Evolutionary conservation across 2,888 invertebrate genomes (phyloP).

Genomic region (Steinernema scapterisci): DNA sequence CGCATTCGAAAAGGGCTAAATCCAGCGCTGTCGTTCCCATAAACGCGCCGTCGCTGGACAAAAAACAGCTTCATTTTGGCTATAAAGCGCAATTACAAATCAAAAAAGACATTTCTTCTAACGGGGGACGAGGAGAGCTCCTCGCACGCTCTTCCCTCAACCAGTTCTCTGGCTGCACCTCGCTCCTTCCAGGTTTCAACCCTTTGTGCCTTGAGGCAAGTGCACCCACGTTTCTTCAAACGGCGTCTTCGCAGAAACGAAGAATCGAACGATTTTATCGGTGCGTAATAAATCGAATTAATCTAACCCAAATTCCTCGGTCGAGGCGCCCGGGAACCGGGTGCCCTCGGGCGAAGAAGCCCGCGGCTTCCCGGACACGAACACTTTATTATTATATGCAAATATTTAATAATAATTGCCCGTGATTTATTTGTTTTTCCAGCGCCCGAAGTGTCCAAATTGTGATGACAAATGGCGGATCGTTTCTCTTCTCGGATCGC

Average conservation of each 20-base stretch:
- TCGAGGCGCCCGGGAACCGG: not conserved
- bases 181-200: not conserved
- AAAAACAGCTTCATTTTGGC: constrained; percentile 26
- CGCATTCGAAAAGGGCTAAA: constrained; percentile 8
- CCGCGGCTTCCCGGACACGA: not conserved
- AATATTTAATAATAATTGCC: constrained; percentile 12
- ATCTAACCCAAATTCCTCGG: constrained; percentile 27
- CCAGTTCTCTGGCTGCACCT: constrained; percentile 1
- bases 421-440: constrained; percentile 29
- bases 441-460: constrained; percentile 16
- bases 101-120: constrained; percentile 19
- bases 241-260: constrained; percentile 7
- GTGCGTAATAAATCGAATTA: constrained; percentile 27
- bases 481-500: constrained; percentile 8
- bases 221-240: not conserved
- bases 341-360: constrained; percentile 13
- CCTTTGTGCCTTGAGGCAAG: not conserved
- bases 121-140: not conserved
- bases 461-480: constrained; percentile 21
- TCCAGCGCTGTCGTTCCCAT: constrained; percentile 19
- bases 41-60: constrained; percentile 19
- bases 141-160: not conserved
- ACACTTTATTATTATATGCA: not conserved
- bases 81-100: constrained; percentile 30
- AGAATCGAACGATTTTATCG: constrained; percentile 27